These are phyloP conservation scores for Strigamia transsilvanica DNA, from an alignment of 2,888 invertebrate species.

Conservation along the genomic window DNA sequence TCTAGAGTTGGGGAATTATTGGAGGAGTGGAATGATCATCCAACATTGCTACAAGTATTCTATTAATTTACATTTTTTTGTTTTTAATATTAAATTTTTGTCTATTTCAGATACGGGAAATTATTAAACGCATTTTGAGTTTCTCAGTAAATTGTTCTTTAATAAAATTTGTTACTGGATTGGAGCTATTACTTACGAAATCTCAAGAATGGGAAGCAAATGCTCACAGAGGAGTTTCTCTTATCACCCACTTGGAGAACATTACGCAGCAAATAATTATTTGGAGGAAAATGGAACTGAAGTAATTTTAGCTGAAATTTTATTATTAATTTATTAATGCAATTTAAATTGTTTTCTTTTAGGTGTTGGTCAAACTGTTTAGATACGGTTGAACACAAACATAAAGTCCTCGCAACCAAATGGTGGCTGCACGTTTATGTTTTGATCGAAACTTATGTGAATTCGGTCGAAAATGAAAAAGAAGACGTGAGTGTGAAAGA, in stretches of 20 bases:
- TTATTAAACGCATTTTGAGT: constrained; percentile 64
- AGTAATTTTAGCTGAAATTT: constrained; percentile 59
- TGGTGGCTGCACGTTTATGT: constrained; percentile 92
- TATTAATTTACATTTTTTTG: constrained; percentile 53
- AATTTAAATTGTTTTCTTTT: constrained; percentile 53
- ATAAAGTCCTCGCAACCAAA: constrained; percentile 71
- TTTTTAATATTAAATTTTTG: constrained; percentile 68
- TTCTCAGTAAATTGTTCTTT: constrained; percentile 84
- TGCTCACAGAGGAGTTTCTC: constrained; percentile 84
- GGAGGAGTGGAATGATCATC: constrained; percentile 88
- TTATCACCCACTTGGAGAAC: constrained; percentile 76
- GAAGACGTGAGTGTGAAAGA: constrained; percentile 61
- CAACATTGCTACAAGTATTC: constrained; percentile 78
- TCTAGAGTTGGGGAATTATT: constrained; percentile 72
- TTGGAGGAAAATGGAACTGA: constrained; percentile 90
- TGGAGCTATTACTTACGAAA: constrained; percentile 86
- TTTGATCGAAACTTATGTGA: constrained; percentile 72
- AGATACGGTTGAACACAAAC: constrained; percentile 69
- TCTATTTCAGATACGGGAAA: constrained; percentile 63
- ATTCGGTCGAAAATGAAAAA: constrained; percentile 57
- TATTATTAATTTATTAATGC: constrained; percentile 58
- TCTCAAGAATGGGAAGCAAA: constrained; percentile 89
- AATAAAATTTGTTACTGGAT: constrained; percentile 85
- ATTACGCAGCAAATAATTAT: constrained; percentile 83
- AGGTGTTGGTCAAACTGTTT: constrained; percentile 85